Base-by-base conservation (phyloP, 2,113 vertebrate species). In the Delphinapterus leucas region DNA sequence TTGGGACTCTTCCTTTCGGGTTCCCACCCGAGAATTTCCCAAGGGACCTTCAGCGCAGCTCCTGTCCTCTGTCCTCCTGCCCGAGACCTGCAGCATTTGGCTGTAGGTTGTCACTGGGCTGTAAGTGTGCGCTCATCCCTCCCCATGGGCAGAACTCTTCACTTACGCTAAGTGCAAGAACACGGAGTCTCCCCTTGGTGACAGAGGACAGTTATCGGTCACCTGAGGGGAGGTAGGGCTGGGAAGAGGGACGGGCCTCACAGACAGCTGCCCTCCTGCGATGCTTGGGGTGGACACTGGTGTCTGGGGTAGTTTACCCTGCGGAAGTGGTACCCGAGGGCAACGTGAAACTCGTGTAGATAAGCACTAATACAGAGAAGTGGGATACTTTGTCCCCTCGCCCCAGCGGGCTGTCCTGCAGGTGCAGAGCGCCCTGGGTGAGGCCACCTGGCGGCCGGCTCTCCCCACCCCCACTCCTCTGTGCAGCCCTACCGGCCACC, bases 351-450 rank as follows among this genome's bases (percentile, higher is more conserved):
- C 14, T 26, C 26, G 4, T 9, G 0, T 36, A 26, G 38, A 61
- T 10, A 33, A 41, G n/a, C 8, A 8, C 18, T 6, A 3, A 2
- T 7, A 8, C 76, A 21, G 4, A 26, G 17, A 55, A 14, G 5
- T 47, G 8, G 41, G 33, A 14, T 2, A 4, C 4, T 15, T 17
- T 3, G 2, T 63, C 33, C 31, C 14, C 41, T 65, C 0, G 1
- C 17, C 58, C 60, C 55, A 8, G 60, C 11, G 6, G 81, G 17
- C 28, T 21, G 38, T 8, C 38, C 25, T 23, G 28, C 17, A 63
- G 58, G 38, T 44, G 11, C 36, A 9, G 17, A 10, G 26, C 0
- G 2, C 55, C 58, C 15, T 0, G 26, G 25, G 58, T 7, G 38
- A 73, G 2, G 5, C 71, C 28, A 14, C 26, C 63, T 65, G 63